Conservation (phyloP, 2,797 vertebrate species). For the Darevskia nairensis region DNA sequence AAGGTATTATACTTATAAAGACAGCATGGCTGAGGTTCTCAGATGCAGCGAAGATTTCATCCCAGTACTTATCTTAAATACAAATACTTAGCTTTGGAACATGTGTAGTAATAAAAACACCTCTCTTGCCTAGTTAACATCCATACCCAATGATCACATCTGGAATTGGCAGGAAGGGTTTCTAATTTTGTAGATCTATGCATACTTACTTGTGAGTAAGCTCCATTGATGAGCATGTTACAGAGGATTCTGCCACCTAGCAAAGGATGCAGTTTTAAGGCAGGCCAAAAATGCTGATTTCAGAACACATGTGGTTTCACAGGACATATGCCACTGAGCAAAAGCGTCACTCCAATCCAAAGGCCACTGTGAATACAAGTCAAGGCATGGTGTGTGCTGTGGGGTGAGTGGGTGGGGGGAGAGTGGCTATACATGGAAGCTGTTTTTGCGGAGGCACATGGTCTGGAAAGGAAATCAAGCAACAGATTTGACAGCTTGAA, state of each 20-base stretch:
- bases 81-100: neutral
- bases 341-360: neutral
- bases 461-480: conserved; percentile 2
- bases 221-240: no score
- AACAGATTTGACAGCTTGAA: conserved; percentile 6
- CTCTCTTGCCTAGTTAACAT: neutral
- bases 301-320: neutral
- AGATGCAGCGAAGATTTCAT: neutral
- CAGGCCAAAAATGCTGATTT: neutral
- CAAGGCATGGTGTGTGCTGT: neutral
- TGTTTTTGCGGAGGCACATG: neutral
- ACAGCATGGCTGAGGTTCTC: neutral
- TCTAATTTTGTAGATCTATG: neutral
- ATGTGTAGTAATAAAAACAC: neutral
- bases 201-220: neutral
- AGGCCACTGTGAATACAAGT: neutral
- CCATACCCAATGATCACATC: neutral
- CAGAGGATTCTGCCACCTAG: neutral
- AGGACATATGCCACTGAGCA: neutral
- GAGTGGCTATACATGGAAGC: neutral
- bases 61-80: neutral
- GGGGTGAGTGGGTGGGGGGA: neutral
- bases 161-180: neutral
- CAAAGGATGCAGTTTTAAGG: neutral
- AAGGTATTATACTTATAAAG: neutral